Evolutionary conservation across 2,113 vertebrate species (phyloP), one percentile per base, ranked within the genome.

Genomic region (Pygoscelis antarcticus): DNA sequence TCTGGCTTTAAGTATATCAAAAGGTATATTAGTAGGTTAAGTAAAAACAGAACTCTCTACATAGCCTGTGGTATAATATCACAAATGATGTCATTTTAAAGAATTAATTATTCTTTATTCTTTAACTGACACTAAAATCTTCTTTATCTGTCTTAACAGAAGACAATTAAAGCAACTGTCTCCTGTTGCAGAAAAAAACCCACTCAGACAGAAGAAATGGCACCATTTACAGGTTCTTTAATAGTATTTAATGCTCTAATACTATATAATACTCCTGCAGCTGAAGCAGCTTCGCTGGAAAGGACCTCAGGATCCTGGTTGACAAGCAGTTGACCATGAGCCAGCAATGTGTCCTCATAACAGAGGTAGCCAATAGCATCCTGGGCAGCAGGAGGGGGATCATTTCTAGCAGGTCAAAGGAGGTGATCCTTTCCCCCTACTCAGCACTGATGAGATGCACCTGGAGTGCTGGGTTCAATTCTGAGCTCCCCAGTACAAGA

Each of bases 1-100:
- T 96, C 69, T 51, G 80, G 9, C 27, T 74, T 86, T 62, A 92
- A 94, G 76, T 92, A 92, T 89, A 96, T 87, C 76, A 90, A 86
- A 90, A 93, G 14, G 15, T 13, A 23, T 57, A 46, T 69, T 90
- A 93, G 66, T 54, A 95, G 49, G 64, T 74, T 77, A 93, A 95
- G 68, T 87, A 68, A 95, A 87, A 95, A 51, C 46, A 92, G 46
- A 74, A 55, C n/a, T 90, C 21, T 61, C 13, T 52, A 13, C 42
- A 54, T 74, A 83, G 68, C 32, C 64, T 62, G 22, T 47, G 38
- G 76, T 76, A 72, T 70, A 77, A 57, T 64, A 57, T 61, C 51
- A 87, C 13, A 87, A 84, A 93, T 52, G 2, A 83, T 6, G 9
- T 10, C 9, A 77, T 87, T 87, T 77, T 52, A 17, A 89, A 84